These are phyloP conservation scores for Hylomyscus alleni DNA, from an alignment of 2,797 vertebrate genomes.

Conservation along the genomic window DNA sequence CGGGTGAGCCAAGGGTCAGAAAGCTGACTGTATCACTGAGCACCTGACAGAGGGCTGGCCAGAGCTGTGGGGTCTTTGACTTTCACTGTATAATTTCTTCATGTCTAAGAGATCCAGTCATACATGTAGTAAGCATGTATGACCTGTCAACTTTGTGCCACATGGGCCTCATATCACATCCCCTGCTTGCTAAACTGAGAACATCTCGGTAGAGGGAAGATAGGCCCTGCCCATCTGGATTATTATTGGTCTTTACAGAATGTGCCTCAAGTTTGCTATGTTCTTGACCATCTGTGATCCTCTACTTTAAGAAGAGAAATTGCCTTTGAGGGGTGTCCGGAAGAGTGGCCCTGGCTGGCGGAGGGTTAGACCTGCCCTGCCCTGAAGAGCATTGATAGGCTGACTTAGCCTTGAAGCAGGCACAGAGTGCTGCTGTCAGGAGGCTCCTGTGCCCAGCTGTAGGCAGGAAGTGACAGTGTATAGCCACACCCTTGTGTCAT, in stretches of 20 bases:
- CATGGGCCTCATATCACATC: not conserved
- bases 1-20: conserved; percentile 14
- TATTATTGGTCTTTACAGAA: not conserved
- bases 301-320: not conserved
- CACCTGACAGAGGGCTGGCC: not conserved
- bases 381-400: not conserved
- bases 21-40: not conserved
- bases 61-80: conserved; percentile 24
- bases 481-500: not conserved
- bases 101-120: not conserved
- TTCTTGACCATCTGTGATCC: not conserved
- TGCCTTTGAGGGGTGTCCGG: not conserved
- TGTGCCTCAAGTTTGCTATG: not conserved
- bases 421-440: not conserved
- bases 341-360: not conserved
- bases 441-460: conserved; percentile 17
- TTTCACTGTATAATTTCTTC: conserved; percentile 34
- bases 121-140: not conserved
- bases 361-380: not conserved
- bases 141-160: not conserved
- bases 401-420: not conserved
- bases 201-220: not conserved
- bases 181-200: conserved; percentile 47
- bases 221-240: not conserved
- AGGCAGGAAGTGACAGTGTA: not conserved